Base-by-base conservation (phyloP, 2,888 invertebrate species). In the Drosophila ezoana region DNA sequence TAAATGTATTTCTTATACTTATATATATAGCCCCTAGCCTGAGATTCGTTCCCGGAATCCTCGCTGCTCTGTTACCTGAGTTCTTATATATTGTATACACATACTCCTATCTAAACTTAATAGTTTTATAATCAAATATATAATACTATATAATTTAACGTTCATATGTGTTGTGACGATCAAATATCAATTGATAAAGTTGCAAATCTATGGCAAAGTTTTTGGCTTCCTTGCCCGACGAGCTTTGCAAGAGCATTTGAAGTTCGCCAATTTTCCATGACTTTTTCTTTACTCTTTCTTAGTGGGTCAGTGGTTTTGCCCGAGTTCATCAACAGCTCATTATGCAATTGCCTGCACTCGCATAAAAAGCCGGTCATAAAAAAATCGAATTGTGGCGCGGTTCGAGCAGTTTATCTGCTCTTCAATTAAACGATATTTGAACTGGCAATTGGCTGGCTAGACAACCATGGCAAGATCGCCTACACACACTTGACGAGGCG, bases 351-450 rank as follows among this genome's bases (percentile, higher is more conserved):
- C 57, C 33, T 11, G 9, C 32, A 47, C 48, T 47, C 66, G 60
- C 71, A 71, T 49, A 45, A 67, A 67, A 61, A 63, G 69, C 37
- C 67, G 74, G 57, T 32, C 72, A 72, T 81, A 78, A 78, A 81
- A 81, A 84, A 81, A 84, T 69, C 60, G 62, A 67, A 63, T 62
- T 47, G 73, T 6, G 65, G 44, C 33, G 64, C 77, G 44, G 40
- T 67, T 53, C 60, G 52, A 57, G 65, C 75, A 40, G 51, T 77
- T 60, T 60, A 64, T 57, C 59, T 49, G 54, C 77, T 56, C 79
- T 72, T 77, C 76, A 85, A 85, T 85, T 72, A 67, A 73, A 59
- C 53, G 48, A 57, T 87, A 77, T 89, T 87, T 89, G 73, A 72
- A 56, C 71, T 66, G 64, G 67, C 80, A 82, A 86, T 89, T 84